A percentile compares a stretch with the other conserved stretches of the same genome.
phyloP scores from a whole-genome alignment of 2,113 vertebrate species.

The Terrapene triunguis region DNA sequence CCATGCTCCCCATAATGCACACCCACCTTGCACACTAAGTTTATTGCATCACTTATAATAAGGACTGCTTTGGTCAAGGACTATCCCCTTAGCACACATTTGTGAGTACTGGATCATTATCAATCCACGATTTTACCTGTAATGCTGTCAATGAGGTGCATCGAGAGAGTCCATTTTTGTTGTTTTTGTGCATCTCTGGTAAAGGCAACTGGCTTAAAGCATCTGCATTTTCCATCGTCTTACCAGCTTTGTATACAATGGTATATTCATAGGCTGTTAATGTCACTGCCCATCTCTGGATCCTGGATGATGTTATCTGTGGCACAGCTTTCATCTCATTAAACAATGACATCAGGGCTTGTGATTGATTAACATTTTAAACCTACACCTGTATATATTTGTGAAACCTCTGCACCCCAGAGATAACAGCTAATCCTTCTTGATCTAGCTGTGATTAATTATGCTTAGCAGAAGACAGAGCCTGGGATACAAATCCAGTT shows the following conservation, averaged over 20 bases:
- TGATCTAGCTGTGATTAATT: background rate
- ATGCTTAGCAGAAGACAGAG: background rate
- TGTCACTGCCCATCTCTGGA: background rate
- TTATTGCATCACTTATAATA: background rate
- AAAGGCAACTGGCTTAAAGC: background rate
- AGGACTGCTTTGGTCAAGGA: background rate
- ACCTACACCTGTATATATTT: no score
- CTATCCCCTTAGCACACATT: background rate
- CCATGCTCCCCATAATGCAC: background rate
- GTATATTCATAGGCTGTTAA: background rate
- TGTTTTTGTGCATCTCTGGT: background rate
- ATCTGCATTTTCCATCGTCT: background rate
- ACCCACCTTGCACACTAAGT: background rate
- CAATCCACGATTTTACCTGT: background rate
- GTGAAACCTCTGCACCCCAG: background rate
- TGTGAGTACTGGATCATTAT: background rate
- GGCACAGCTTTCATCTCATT: background rate
- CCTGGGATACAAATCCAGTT: background rate
- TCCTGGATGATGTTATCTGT: background rate
- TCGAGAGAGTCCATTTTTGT: background rate
- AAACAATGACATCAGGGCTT: background rate
- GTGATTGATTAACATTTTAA: background rate
- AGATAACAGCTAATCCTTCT: background rate
- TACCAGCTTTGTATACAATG: background rate
- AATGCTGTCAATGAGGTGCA: background rate